phyloP scores from a whole-genome alignment of 2,113 vertebrate species.

The Rhegmatorhina hoffmannsi region DNA sequence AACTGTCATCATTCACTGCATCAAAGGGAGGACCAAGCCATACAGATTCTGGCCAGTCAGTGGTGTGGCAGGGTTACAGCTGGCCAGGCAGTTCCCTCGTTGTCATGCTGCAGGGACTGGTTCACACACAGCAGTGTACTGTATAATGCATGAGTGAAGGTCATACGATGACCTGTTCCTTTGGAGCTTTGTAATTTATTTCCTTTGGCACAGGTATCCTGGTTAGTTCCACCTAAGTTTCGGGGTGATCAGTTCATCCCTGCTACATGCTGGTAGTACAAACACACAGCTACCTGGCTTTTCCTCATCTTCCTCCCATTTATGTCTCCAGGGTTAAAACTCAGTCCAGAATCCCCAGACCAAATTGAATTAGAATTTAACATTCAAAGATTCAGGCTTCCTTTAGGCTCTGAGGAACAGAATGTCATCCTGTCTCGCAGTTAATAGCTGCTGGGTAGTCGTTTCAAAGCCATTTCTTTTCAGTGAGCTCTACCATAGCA shows the following conservation, averaged over 20 bases:
- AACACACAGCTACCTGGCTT: not conserved
- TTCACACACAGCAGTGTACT: not conserved
- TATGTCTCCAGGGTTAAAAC: conserved; percentile 38
- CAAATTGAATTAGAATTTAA: conserved; percentile 62
- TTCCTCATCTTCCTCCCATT: conserved; percentile 13
- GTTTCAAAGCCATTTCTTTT: conserved; percentile 69
- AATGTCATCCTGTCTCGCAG: conserved; percentile 48
- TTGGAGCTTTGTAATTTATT: conserved; percentile 15
- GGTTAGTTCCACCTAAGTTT: not conserved
- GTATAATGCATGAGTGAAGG: conserved; percentile 13
- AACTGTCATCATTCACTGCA: not conserved
- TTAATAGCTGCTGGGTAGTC: conserved; percentile 65
- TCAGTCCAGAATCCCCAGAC: conserved; percentile 47
- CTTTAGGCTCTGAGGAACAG: conserved; percentile 58
- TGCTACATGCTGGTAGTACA: not conserved
- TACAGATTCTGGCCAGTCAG: not conserved
- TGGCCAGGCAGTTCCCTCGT: not conserved
- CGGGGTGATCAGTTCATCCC: not conserved
- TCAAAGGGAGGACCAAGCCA: not conserved
- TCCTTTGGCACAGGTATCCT: not conserved
- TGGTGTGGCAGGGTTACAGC: not conserved
- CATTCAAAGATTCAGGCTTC: conserved; percentile 53
- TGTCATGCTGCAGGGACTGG: not conserved
- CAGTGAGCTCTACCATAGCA: conserved; percentile 55
- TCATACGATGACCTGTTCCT: not conserved